Conservation (phyloP, 2,888 invertebrate species). For the Phyllotreta cruciferae region DNA sequence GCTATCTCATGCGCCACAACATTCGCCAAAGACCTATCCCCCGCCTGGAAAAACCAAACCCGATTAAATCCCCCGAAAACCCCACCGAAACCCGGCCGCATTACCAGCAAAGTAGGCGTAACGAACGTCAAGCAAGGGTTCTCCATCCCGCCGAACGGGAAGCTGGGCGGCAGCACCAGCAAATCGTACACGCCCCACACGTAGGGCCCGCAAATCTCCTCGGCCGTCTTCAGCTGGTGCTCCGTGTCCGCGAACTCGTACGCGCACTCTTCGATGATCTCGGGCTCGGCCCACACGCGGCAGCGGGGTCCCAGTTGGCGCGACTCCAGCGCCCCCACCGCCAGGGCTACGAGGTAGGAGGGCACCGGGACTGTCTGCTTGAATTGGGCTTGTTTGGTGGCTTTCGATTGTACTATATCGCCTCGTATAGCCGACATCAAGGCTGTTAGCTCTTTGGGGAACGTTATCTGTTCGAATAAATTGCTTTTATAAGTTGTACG, state of each 20-base stretch:
- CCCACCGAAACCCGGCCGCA: too few relatives aligned
- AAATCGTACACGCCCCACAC: slow-evolving; percentile 91
- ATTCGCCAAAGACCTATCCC: slow-evolving; percentile 87
- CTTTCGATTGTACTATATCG: slow-evolving; percentile 57
- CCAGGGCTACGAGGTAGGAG: slow-evolving; percentile 88
- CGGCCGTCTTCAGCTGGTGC: slow-evolving; percentile 80
- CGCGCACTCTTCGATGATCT: slow-evolving; percentile 80
- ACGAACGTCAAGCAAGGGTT: slow-evolving; percentile 96
- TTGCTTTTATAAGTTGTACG: too few relatives aligned
- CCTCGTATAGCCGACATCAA: slow-evolving; percentile 86
- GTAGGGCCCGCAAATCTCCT: slow-evolving; percentile 85
- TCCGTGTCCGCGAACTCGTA: slow-evolving; percentile 92
- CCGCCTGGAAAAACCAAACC: slow-evolving; percentile 70
- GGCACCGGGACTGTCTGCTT: slow-evolving; percentile 84
- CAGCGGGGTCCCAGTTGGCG: slow-evolving; percentile 80
- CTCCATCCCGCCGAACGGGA: slow-evolving; percentile 97
- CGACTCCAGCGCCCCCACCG: slow-evolving; percentile 81
- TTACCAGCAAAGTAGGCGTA: slow-evolving; percentile 88
- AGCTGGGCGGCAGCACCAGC: slow-evolving; percentile 89
- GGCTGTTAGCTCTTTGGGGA: slow-evolving; percentile 77
- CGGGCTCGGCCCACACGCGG: slow-evolving; percentile 89
- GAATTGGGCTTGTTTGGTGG: slow-evolving; percentile 66
- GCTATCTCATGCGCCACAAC: slow-evolving; percentile 96
- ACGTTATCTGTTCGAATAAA: slow-evolving; percentile 65
- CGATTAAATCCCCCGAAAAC: too few relatives aligned